A percentile compares a stretch with the other conserved stretches of the same genome.
Conservation (phyloP, 2,113 vertebrate genomes). For the Phylloscopus trochiloides region DNA sequence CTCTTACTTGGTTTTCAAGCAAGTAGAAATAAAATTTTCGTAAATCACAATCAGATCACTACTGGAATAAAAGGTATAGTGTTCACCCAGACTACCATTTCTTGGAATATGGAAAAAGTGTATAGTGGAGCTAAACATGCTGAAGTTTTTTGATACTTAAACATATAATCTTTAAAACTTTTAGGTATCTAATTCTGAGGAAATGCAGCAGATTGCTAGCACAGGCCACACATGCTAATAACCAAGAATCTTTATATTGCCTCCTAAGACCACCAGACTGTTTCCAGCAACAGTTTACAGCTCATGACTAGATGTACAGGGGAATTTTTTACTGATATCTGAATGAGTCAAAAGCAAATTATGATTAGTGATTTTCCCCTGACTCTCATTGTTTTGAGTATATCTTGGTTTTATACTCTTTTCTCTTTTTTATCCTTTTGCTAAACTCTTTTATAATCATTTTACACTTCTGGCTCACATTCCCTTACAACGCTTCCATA, state of each 20-base stretch:
- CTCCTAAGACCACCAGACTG: background rate
- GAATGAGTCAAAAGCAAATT: background rate
- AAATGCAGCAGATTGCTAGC: background rate
- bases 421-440: background rate
- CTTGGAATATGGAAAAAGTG: background rate
- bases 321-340: background rate
- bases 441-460: background rate
- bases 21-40: background rate
- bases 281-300: background rate
- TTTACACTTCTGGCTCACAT: background rate
- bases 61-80: background rate
- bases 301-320: background rate
- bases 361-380: accelerated
- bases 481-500: background rate
- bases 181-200: background rate
- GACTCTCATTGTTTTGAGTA: background rate
- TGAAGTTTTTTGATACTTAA: background rate
- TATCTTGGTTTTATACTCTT: background rate
- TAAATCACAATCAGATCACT: background rate
- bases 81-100: background rate
- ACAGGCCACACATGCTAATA: background rate
- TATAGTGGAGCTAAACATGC: background rate
- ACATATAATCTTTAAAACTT: background rate
- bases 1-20: background rate
- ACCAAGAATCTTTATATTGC: background rate